Base-by-base conservation (phyloP, 1,140 invertebrate genomes). In the Sinonovacula constricta region DNA sequence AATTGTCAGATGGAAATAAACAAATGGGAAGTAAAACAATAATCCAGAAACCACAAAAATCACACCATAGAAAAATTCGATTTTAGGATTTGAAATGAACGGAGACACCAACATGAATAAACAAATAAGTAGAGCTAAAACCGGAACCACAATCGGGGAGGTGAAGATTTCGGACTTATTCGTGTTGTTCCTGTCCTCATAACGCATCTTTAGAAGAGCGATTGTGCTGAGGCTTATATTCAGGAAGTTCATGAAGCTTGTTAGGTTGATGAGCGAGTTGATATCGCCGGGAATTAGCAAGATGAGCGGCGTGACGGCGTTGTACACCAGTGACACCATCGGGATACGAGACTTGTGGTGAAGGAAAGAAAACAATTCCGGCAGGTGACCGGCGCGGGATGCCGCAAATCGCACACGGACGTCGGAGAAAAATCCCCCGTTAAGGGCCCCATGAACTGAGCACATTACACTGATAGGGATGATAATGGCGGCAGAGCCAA, bases 291-390 rank as follows among this genome's bases (percentile, higher is more conserved):
- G 68, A 36, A 71, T 45, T 14, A 71, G 49, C 56, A 71, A 24
- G n/a, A 60, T 30, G 0, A 71, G 10, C 3, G 68, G 45, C 18
- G 49, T n/a, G 18, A 71, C 24, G 14, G 68, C 60, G 31, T 71
- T 71, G 3, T 59, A 45, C 12, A 39, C 2, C 5, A 71, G 28
- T 22, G 68, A 57, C 12, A n/a, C 53, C n/a, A 71, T 31, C 2
- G 68, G 68, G 24, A 71, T 71, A 28, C 68, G 31, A 12, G 68
- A 39, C 53, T 71, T 71, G 56, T 71, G 53, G 36, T 71, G 68
- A 3, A 71, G 22, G 53, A 59, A 71, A 18, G 54, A 71, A 26
- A 71, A 24, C 1, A 71, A 36, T 60, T 71, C 68, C 54, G 68
- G 68, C 60, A 71, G 60, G 31, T 71, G 68, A 39, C 68, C 68